phyloP scores from a whole-genome alignment of 2,888 invertebrate species.

The Volucella inanis region DNA sequence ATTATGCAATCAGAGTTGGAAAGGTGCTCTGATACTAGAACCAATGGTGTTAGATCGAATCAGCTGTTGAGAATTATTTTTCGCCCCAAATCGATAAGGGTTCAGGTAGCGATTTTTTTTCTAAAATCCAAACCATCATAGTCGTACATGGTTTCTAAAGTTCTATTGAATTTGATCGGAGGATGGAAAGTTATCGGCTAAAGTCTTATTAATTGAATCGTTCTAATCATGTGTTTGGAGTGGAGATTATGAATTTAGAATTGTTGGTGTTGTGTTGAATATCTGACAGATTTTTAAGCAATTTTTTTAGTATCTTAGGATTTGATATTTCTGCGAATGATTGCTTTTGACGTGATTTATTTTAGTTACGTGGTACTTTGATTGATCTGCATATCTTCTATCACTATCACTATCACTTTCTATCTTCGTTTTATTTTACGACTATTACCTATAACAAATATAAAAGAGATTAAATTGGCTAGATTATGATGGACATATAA shows the following conservation, averaged over 20 bases:
- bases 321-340: no score
- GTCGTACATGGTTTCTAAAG: background rate
- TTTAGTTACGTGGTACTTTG: no score
- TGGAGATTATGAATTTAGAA: background rate
- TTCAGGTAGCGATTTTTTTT: conserved; percentile 8
- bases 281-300: background rate
- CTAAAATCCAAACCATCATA: conserved; percentile 5
- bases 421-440: no score
- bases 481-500: no score
- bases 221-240: background rate
- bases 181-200: background rate
- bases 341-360: no score
- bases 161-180: background rate
- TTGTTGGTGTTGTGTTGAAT: background rate
- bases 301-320: background rate
- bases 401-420: no score
- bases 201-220: no score
- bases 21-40: background rate
- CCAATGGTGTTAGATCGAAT: background rate
- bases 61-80: no score
- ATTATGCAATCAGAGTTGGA: conserved; percentile 2
- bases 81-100: conserved; percentile 28
- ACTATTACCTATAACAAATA: no score
- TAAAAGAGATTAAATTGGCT: no score
- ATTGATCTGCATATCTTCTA: no score